Evolutionary conservation across 2,113 vertebrate genomes (phyloP).

Genomic region (human (Homo sapiens)): GRCh38 chr18:51653001-51653500

Average conservation of each 20-base stretch:
- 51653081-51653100: slow-evolving; percentile 28
- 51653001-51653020: not conserved
- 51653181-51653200: slow-evolving; percentile 59
- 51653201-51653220: slow-evolving; percentile 63
- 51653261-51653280: slow-evolving; percentile 48
- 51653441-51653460: not conserved
- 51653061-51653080: slow-evolving; percentile 51
- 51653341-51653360: slow-evolving; percentile 64
- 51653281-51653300: slow-evolving; percentile 68
- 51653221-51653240: slow-evolving; percentile 62
- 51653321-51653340: slow-evolving; percentile 61
- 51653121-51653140: slow-evolving; percentile 25
- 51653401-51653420: not conserved
- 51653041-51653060: slow-evolving; percentile 42
- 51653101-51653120: slow-evolving; percentile 51
- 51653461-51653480: not conserved
- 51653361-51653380: slow-evolving; percentile 31
- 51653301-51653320: slow-evolving; percentile 64
- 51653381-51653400: slow-evolving; percentile 35
- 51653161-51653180: slow-evolving; percentile 57
- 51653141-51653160: slow-evolving; percentile 4
- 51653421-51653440: not conserved
- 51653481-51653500: not conserved
- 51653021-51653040: slow-evolving; percentile 54
- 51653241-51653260: slow-evolving; percentile 64